Evolutionary conservation across 2,797 vertebrate species (phyloP).

Genomic region (Enteromius mattozi): DNA sequence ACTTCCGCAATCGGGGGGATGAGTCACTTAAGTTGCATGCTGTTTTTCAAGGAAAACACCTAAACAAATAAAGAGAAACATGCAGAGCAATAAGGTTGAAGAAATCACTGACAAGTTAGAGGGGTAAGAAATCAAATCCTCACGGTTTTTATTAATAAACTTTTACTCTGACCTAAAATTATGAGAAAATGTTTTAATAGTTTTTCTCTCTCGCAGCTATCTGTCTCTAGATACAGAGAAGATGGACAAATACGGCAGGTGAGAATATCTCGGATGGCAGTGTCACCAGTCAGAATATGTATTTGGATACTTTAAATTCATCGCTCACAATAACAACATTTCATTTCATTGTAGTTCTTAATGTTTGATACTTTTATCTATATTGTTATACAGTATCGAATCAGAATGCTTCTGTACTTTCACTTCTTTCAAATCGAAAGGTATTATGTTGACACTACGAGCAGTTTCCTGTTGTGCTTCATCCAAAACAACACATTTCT

Average conservation of each 20-base stretch:
- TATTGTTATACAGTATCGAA: not conserved
- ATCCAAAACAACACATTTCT: not conserved
- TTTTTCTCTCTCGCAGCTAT: constrained; percentile 27
- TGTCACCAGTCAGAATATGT: not conserved
- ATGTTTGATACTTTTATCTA: not conserved
- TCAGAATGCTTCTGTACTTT: not conserved
- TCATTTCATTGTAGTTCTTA: not conserved
- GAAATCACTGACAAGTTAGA: constrained; percentile 37
- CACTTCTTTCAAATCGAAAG: not conserved
- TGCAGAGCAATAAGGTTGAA: constrained; percentile 11
- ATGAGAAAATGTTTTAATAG: not conserved
- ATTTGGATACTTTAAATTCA: not conserved
- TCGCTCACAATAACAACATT: not conserved
- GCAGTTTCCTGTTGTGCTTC: not conserved
- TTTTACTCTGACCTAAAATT: not conserved
- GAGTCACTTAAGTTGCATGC: not conserved
- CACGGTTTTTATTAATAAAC: not conserved
- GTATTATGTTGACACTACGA: not conserved
- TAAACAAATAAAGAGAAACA: not conserved
- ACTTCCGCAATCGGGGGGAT: constrained; percentile 4
- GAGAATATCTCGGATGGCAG: not conserved
- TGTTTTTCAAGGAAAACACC: not conserved
- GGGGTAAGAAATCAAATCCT: constrained; percentile 24
- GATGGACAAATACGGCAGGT: constrained; percentile 50
- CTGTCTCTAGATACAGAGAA: constrained; percentile 40